phyloP scores from a whole-genome alignment of 2,888 invertebrate species.

The Eupeodes luniger region DNA sequence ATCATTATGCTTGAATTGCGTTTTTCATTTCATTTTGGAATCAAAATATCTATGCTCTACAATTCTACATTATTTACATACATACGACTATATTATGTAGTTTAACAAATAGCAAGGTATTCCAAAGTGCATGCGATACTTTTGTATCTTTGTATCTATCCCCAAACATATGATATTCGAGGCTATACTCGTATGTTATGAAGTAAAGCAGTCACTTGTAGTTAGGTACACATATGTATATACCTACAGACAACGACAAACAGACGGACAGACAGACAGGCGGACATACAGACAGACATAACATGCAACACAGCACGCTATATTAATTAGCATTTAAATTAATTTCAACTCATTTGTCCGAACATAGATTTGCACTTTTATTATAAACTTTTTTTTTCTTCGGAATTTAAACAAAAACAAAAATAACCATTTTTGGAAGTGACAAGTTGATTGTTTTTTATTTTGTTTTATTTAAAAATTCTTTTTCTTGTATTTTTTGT shows the following conservation, averaged over 20 bases:
- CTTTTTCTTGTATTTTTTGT: slow-evolving; percentile 22
- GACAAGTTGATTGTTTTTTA: slow-evolving; percentile 12
- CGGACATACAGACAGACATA: slow-evolving; percentile 15
- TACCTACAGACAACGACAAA: not conserved
- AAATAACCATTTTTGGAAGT: slow-evolving; percentile 55
- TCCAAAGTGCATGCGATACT: slow-evolving; percentile 57
- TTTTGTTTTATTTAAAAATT: not conserved
- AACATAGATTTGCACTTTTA: slow-evolving; percentile 74
- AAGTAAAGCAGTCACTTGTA: not conserved
- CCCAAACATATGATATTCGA: not conserved
- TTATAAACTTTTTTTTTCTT: slow-evolving; percentile 20
- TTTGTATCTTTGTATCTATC: slow-evolving; percentile 23
- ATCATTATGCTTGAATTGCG: slow-evolving; percentile 55
- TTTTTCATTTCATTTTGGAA: slow-evolving; percentile 40
- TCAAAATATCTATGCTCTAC: slow-evolving; percentile 24
- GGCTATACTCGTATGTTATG: slow-evolving; percentile 15
- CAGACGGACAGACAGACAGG: slow-evolving; percentile 6
- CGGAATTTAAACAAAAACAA: not conserved
- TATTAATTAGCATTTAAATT: slow-evolving; percentile 76
- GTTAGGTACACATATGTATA: not conserved
- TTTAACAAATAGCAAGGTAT: not conserved
- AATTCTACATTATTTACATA: not conserved
- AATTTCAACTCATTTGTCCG: slow-evolving; percentile 75
- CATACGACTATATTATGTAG: not conserved
- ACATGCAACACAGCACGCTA: slow-evolving; percentile 62